A percentile compares a stretch with the other conserved stretches of the same genome.
Evolutionary conservation across 2,888 invertebrate genomes (phyloP).

Genomic region (Dromius quadrimaculatus): DNA sequence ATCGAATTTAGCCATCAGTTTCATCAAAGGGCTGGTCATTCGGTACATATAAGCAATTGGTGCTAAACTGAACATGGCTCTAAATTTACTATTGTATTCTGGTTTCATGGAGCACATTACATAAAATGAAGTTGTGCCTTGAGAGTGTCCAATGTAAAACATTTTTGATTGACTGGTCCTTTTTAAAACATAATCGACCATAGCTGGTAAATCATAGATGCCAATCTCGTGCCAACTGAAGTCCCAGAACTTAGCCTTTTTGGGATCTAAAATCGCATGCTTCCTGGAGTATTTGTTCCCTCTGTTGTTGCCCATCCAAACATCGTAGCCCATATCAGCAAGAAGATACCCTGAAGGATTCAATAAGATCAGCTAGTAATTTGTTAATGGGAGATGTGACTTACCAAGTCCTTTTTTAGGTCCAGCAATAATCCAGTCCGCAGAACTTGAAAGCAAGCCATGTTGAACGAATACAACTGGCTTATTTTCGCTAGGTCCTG

Average conservation of each 20-base stretch:
- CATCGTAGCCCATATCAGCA: constrained; percentile 65
- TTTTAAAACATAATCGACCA: constrained; percentile 79
- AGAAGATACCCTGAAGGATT: constrained; percentile 68
- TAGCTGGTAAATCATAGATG: constrained; percentile 81
- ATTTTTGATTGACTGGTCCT: constrained; percentile 72
- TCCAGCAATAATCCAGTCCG: constrained; percentile 71
- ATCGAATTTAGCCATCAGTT: constrained; percentile 57
- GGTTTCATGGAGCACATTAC: constrained; percentile 76
- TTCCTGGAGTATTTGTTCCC: constrained; percentile 71
- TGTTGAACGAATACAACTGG: constrained; percentile 68
- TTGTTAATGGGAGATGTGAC: constrained; percentile 4
- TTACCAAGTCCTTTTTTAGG: constrained; percentile 67
- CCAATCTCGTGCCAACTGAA: constrained; percentile 88
- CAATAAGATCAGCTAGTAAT: not conserved
- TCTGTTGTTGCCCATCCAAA: constrained; percentile 72
- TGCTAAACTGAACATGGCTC: constrained; percentile 76
- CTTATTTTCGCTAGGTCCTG: constrained; percentile 56
- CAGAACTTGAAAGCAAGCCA: constrained; percentile 69
- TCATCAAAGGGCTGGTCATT: constrained; percentile 64
- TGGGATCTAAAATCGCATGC: constrained; percentile 64
- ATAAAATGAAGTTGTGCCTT: constrained; percentile 79
- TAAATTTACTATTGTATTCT: constrained; percentile 76
- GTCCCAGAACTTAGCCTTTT: constrained; percentile 60
- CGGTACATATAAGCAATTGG: constrained; percentile 77
- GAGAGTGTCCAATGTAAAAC: constrained; percentile 86